Base-by-base conservation (phyloP, 2,113 vertebrate genomes). In the Hypanus sabinus region DNA sequence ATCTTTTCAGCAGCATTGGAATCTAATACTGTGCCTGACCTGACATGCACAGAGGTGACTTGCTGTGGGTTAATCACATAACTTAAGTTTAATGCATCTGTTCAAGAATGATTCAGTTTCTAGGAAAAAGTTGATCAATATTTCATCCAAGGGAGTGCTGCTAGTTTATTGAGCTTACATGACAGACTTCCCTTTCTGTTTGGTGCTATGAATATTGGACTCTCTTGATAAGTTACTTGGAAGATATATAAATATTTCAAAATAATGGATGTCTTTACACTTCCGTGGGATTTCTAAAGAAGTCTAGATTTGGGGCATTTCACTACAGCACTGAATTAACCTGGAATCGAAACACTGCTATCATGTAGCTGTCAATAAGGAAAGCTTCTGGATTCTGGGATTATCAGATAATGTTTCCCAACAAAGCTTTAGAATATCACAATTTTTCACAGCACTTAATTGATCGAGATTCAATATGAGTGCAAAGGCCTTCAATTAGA, bases 341-440 rank as follows among this genome's bases (percentile, higher is more conserved):
- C 60, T 94, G 94, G 85, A 94, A 94, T 81, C 71, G 94, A 71
- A 95, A 95, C 94, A 94, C 60, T 92, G 94, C 79, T 94, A 94
- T 79, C 94, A 94, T 94, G 87, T 94, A 12, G 93, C 94, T 81
- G 77, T 94, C 16, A 85, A 94, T 80, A 88, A 77, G 71, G 94
- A 94, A 73, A 94, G 94, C 71, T 95, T 55, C 79, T 95, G 77
- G 95, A 95, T 68, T 94, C 87, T 91, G 46, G 46, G 2, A 65
- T 73, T 93, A 88, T 95, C 60, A 95, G 94, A 94, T 95, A 94
- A 94, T 30, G 85, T 71, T 94, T 94, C 76, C 83, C 70, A 94
- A 94, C 1, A 55, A 46, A 12, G 27, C 16, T 55, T 73, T 75
- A 73, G 24, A 1, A 73, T 12, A 46, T 27, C 8, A 27, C 2